These are phyloP conservation scores for Bombus huntii DNA, from an alignment of 1,140 invertebrate species.

Conservation along the genomic window DNA sequence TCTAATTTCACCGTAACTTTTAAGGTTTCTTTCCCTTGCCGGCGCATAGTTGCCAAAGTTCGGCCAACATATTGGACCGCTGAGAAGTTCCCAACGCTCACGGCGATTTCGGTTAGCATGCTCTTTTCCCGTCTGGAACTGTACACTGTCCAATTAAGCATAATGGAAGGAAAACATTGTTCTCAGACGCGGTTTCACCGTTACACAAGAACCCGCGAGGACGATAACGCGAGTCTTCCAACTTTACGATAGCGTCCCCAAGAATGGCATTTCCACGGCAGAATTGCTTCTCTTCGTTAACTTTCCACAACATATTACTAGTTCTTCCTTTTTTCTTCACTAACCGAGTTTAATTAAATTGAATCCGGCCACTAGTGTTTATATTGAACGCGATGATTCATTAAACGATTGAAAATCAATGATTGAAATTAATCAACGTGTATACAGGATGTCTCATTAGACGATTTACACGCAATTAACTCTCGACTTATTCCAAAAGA, in stretches of 20 bases:
- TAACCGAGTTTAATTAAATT: not conserved
- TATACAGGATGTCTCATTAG: not conserved
- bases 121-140: not conserved
- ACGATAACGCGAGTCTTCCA: constrained; percentile 43
- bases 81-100: constrained; percentile 26
- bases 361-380: too few relatives aligned
- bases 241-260: constrained; percentile 6
- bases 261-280: not conserved
- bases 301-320: not conserved
- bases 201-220: constrained; percentile 21
- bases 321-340: not conserved
- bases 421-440: not conserved
- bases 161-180: constrained; percentile 52
- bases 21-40: constrained; percentile 41
- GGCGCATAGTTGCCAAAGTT: constrained; percentile 57
- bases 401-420: not conserved
- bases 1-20: constrained; percentile 68
- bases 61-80: constrained; percentile 38
- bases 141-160: constrained; percentile 48
- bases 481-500: too few relatives aligned
- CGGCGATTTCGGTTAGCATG: constrained; percentile 25
- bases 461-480: too few relatives aligned
- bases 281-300: not conserved
- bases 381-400: not conserved
- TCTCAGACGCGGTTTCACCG: not conserved